phyloP scores from a whole-genome alignment of 1,140 invertebrate species.

The Scaptomyza graminum region DNA sequence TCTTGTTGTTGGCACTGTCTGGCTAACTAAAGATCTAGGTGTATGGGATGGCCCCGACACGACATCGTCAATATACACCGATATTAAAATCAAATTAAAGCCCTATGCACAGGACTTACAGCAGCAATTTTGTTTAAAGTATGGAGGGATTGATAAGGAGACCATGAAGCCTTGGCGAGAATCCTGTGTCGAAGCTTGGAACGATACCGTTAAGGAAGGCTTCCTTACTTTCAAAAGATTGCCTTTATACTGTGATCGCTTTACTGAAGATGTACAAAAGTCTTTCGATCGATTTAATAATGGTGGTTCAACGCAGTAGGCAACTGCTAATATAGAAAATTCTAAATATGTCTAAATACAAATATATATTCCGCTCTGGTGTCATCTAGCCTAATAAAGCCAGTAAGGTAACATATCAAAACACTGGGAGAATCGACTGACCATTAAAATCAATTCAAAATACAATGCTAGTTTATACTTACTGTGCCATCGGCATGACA shows the following conservation, averaged over 20 bases:
- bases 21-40: constrained; percentile 32
- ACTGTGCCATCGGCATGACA: too few relatives aligned
- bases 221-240: constrained; percentile 3
- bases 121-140: constrained; percentile 24
- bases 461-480: too few relatives aligned
- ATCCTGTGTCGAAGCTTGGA: constrained; percentile 41
- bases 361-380: background rate
- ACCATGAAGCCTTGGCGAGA: constrained; percentile 32
- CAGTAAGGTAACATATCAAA: too few relatives aligned
- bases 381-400: too few relatives aligned
- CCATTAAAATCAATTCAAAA: too few relatives aligned
- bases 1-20: constrained; percentile 45
- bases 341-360: background rate
- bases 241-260: constrained; percentile 30
- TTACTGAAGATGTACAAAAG: constrained; percentile 28
- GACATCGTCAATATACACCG: constrained; percentile 16
- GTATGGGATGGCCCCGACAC: constrained; percentile 34
- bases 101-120: constrained; percentile 41
- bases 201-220: constrained; percentile 31
- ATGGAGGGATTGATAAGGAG: constrained; percentile 2
- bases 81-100: constrained; percentile 39
- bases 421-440: too few relatives aligned
- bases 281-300: constrained; percentile 8
- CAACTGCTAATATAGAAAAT: background rate
- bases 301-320: constrained; percentile 12